Base-by-base conservation (phyloP, 2,113 vertebrate species). In the Nicator chloris region DNA sequence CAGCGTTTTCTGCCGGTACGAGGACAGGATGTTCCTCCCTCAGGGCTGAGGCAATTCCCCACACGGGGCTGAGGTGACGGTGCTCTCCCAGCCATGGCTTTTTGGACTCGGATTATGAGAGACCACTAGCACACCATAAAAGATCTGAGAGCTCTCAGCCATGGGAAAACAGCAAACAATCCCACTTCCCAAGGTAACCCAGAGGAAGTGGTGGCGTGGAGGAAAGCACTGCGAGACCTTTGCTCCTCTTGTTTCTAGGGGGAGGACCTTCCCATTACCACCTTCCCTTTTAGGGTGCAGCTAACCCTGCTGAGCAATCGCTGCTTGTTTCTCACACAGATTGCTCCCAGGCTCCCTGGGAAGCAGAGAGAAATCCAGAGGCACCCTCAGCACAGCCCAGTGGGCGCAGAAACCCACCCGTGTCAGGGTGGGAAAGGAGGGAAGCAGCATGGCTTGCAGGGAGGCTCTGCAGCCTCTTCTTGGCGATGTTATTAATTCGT, bases 401-500 rank as follows among this genome's bases (percentile, higher is more conserved):
- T 1, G 9, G 40, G 66, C 30, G 11, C 18, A 47, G 31, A 77
- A 66, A 51, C n/a, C 51, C 69, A 66, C 68, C 14, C 0, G 0
- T 33, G 40, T 53, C 4, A 0, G 56, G 24, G 53, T 84, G 70
- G 60, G 83, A 94, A 84, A 72, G 60, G 16, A 68, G 54, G 40
- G n/a, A 88, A 92, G 49, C 31, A 81, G 39, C 5, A 0, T 17
- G 66, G 53, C 14, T 90, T 40, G 81, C 4, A 8, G 64, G 51
- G 37, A 88, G 28, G 76, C 80, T 92, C 60, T 78, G 72, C 64
- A 92, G 40, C 50, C 61, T 88, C 77, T 90, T 93, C 86, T 93
- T 95, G 90, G 72, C 10, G 3, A 72, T 65, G 86, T 90, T 95
- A 96, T 96, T 96, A 93, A 95, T 97, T 94, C 4, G 21, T 96